Evolutionary conservation across 1,140 invertebrate species (phyloP), one percentile per base, ranked within the genome.

Genomic region (Cydia strobilella): DNA sequence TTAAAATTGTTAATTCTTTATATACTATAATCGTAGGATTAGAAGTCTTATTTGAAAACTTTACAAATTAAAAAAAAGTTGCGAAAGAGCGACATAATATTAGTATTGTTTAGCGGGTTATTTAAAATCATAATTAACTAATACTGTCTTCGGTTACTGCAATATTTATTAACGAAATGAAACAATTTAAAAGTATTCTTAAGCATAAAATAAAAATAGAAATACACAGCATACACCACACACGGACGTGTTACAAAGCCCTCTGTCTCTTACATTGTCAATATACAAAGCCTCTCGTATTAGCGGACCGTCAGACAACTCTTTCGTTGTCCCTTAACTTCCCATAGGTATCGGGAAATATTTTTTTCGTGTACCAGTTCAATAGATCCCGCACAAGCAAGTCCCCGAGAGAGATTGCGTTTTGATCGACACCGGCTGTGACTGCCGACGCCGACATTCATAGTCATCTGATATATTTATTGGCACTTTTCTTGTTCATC

Each of bases 381-480:
- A 66, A 69, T 69, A 69, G 35, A 66, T 39, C 65, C 9, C 31
- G 35, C 10, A 69, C 27, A 59, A 18, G 27, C 4, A 31, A 39
- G 31, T 69, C 65, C 31, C 65, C 4, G n/a, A 31, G 65, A 39
- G n/a, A 35, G 65, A 69, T 69, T 69, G 35, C 31, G 15, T 69
- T 35, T 69, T 69, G 65, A 69, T 69, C 65, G 65, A 18, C 27
- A 42, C 27, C 65, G 31, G 65, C 65, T 69, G 65, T 31, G 65
- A 39, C 31, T 35, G 15, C 62, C 25, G 23, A 69, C 35, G n/a
- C 27, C 25, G 23, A 69, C 65, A 35, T 35, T 39, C 63, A 66
- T 66, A 31, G 13, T 31, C 23, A 66, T 66, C 27, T 69, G 27
- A 31, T 69, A 35, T 69, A 69, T 69, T 69, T 69, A 69, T 69